Base-by-base conservation (phyloP, 1,140 invertebrate genomes). In the Limonius californicus region DNA sequence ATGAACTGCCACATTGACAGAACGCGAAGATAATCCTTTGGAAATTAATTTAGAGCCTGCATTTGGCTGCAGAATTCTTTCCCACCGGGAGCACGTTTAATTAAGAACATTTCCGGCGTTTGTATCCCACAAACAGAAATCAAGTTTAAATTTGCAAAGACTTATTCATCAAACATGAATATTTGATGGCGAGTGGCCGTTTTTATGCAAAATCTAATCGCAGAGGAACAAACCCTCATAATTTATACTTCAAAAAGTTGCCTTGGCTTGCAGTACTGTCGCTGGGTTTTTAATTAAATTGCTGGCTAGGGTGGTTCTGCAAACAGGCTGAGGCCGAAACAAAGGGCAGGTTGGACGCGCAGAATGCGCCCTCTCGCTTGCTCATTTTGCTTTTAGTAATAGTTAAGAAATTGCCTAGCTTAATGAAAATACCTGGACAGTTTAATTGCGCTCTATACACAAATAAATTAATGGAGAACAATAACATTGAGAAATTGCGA, bases 241-340 rank as follows among this genome's bases (percentile, higher is more conserved):
- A 50, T 50, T 50, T 21, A 50, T 50, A 50, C 16, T 50, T 50
- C 16, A 21, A 50, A 50, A 50, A 50, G 20, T 50, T 50, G 16
- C 15, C 42, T 39, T 21, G 45, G 16, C 20, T 50, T 50, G 20
- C 16, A 50, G n/a, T 21, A 7, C 16, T 50, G 45, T 50, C 7
- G 2, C 45, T 50, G 16, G 8, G 45, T 50, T 50, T 50, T 50
- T 50, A 50, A 50, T 50, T 50, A 50, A 50, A 50, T 50, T 50
- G 35, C 35, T 14, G 45, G 16, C n/a, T 50, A 50, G 45, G 45
- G 45, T 19, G 45, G 45, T 50, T 50, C 20, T 8, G 45, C 45
- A 50, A 50, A 50, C 45, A 50, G 45, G 14, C 42, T 4, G 45
- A 50, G 8, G 8, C 35, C n/a, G 35, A 39, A 39, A 39, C 35